These are phyloP conservation scores for Thereva unica DNA, from an alignment of 2,888 invertebrate genomes.

Conservation along the genomic window DNA sequence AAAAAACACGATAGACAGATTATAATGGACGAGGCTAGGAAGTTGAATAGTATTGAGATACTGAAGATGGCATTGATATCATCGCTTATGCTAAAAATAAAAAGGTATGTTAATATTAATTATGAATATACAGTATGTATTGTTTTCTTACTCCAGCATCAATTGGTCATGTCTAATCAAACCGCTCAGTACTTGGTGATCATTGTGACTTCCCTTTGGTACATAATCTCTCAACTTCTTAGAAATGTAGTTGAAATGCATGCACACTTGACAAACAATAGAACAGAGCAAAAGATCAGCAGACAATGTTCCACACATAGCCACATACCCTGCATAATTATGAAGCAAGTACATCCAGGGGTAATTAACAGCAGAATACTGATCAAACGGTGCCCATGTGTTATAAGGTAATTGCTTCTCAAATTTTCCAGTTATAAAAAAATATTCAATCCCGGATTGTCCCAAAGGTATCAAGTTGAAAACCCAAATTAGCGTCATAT, in stretches of 20 bases:
- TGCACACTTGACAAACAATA: slow-evolving; percentile 50
- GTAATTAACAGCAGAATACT: slow-evolving; percentile 44
- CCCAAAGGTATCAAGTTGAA: slow-evolving; percentile 48
- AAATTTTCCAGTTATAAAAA: slow-evolving; percentile 28
- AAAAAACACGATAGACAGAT: slow-evolving; percentile 55
- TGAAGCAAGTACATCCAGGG: slow-evolving; percentile 48
- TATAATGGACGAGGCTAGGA: slow-evolving; percentile 50
- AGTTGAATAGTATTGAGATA: slow-evolving; percentile 50
- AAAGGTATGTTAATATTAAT: not conserved
- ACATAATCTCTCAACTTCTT: slow-evolving; percentile 43
- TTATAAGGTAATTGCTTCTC: slow-evolving; percentile 39
- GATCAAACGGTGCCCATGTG: slow-evolving; percentile 42
- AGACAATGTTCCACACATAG: slow-evolving; percentile 49
- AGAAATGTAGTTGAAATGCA: slow-evolving; percentile 51
- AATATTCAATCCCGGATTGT: slow-evolving; percentile 32
- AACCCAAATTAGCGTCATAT: slow-evolving; percentile 49
- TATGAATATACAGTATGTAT: not conserved
- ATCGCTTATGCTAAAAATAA: slow-evolving; percentile 43
- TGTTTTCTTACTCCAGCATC: slow-evolving; percentile 43
- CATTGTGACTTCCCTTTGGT: slow-evolving; percentile 40
- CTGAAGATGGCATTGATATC: slow-evolving; percentile 51
- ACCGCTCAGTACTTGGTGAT: slow-evolving; percentile 44
- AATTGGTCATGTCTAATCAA: slow-evolving; percentile 48
- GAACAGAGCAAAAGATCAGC: slow-evolving; percentile 52
- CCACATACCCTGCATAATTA: slow-evolving; percentile 48